Conservation (phyloP, 2,888 invertebrate genomes). For the Ophion ellenae region DNA sequence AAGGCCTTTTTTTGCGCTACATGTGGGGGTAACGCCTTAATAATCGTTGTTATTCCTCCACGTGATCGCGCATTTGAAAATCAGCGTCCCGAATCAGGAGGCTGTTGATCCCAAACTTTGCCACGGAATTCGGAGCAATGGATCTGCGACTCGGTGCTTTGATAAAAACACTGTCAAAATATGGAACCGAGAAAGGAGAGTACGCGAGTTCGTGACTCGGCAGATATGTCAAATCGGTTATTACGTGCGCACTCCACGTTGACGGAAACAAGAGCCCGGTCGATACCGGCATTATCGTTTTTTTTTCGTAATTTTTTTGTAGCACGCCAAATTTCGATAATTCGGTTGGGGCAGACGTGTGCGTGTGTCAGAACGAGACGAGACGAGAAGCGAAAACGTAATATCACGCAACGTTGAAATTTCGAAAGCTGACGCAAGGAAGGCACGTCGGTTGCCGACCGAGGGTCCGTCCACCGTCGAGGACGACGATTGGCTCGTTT, state of each 20-base stretch:
- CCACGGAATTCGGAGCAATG: not conserved
- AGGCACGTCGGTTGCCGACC: constrained; percentile 24
- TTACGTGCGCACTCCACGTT: not conserved
- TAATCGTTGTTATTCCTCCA: not conserved
- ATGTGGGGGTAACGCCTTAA: no score
- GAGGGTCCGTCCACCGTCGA: constrained; percentile 57
- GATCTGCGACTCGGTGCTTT: not conserved
- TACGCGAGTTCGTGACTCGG: not conserved
- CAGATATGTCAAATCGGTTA: not conserved
- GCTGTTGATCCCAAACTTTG: not conserved
- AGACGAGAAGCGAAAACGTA: not conserved
- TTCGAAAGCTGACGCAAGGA: constrained; percentile 63
- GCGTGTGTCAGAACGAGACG: not conserved
- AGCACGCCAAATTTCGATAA: not conserved
- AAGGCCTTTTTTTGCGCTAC: no score
- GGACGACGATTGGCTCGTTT: constrained; percentile 72
- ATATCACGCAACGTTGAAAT: constrained; percentile 51
- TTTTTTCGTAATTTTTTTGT: not conserved
- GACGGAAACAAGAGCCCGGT: not conserved
- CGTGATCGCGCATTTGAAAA: not conserved
- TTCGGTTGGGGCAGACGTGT: not conserved
- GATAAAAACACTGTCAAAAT: not conserved
- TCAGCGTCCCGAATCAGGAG: not conserved
- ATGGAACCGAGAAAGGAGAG: not conserved
- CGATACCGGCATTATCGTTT: not conserved